These are phyloP conservation scores for Gnathonemus longibarbis DNA, from an alignment of 2,113 vertebrate species.

Conservation along the genomic window DNA sequence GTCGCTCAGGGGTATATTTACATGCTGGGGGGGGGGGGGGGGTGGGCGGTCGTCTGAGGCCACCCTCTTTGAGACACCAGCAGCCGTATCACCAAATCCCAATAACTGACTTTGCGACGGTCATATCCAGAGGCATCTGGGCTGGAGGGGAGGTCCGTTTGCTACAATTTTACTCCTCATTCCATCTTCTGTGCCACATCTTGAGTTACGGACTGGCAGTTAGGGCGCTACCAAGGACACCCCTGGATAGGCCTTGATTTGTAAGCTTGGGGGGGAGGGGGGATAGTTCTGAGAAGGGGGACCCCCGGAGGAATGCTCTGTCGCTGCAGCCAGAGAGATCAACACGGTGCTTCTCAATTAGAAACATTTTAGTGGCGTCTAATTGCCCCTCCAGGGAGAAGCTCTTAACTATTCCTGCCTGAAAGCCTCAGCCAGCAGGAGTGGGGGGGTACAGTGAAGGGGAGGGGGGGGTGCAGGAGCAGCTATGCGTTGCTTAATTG, in stretches of 20 bases:
- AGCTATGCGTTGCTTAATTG: slow-evolving; percentile 54
- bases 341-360: slow-evolving; percentile 24
- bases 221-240: background rate
- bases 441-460: slow-evolving; percentile 42
- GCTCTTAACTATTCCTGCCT: slow-evolving; percentile 70
- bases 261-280: background rate
- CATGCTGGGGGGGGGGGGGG: background rate
- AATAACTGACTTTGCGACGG: background rate
- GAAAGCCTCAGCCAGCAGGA: slow-evolving; percentile 49
- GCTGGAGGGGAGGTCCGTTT: background rate
- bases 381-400: slow-evolving; percentile 68
- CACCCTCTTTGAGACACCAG: background rate
- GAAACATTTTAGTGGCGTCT: slow-evolving; percentile 33
- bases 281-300: background rate
- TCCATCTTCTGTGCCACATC: background rate
- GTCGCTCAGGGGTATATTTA: background rate
- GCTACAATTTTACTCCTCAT: background rate
- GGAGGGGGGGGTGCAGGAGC: slow-evolving; percentile 52
- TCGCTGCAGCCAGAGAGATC: slow-evolving; percentile 21
- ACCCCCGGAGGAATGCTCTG: slow-evolving; percentile 4
- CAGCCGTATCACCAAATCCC: background rate
- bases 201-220: background rate
- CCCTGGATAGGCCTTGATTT: background rate
- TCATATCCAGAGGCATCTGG: background rate
- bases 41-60: background rate